These are phyloP conservation scores for Pasiphila rectangulata DNA, from an alignment of 2,888 invertebrate species.

Conservation along the genomic window DNA sequence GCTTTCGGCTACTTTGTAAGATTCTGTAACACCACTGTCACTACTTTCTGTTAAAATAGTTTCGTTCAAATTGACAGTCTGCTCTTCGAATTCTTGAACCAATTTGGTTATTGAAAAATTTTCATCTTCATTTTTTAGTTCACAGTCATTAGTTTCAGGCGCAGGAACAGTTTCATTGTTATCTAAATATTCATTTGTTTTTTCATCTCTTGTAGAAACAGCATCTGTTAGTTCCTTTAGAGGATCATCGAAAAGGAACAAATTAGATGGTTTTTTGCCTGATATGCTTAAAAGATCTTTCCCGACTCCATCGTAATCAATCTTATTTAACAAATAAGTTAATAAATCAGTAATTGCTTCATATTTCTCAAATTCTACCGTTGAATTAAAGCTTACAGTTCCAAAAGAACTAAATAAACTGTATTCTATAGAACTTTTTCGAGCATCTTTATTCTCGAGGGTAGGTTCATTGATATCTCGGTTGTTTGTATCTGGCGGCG, in stretches of 20 bases:
- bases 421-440: conserved; percentile 38
- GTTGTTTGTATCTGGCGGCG: not conserved
- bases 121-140: conserved; percentile 24
- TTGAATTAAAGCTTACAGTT: conserved; percentile 61
- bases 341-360: conserved; percentile 62
- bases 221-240: not conserved
- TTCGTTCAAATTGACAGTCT: conserved; percentile 45
- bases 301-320: conserved; percentile 39
- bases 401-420: conserved; percentile 49
- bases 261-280: not conserved
- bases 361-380: conserved; percentile 67
- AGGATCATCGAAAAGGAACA: not conserved
- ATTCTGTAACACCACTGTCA: conserved; percentile 42
- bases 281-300: conserved; percentile 13
- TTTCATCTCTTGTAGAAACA: conserved; percentile 1
- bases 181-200: conserved; percentile 16
- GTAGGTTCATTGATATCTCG: conserved; percentile 7
- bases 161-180: not conserved
- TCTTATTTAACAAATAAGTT: conserved; percentile 46
- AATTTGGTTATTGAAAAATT: conserved; percentile 63
- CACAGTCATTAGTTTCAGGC: too few species aligned
- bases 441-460: conserved; percentile 15
- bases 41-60: conserved; percentile 53
- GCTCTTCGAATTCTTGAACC: conserved; percentile 53
- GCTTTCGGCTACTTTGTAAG: conserved; percentile 58